phyloP scores from a whole-genome alignment of 2,888 invertebrate species.

The Fragum whitleyi region DNA sequence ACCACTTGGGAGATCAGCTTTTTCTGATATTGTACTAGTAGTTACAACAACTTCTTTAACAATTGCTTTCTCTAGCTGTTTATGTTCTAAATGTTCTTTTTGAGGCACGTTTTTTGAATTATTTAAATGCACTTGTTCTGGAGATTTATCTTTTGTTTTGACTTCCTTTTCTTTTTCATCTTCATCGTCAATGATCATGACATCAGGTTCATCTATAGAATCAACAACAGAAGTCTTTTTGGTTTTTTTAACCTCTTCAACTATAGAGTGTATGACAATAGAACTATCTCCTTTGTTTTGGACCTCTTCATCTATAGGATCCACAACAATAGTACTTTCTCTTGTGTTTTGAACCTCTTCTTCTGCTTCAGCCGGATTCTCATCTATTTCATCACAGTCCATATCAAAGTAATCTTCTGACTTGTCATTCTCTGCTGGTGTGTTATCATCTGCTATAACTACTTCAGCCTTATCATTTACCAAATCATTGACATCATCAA shows the following conservation, averaged over 20 bases:
- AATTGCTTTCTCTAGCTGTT: too few species aligned
- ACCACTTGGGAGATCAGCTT: neutral
- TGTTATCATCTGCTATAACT: neutral
- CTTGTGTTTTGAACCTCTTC: neutral
- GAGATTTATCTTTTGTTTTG: neutral
- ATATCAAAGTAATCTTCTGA: slow-evolving; percentile 29
- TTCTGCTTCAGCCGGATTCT: neutral
- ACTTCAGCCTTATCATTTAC: neutral
- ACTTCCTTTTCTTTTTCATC: neutral
- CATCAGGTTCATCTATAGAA: neutral
- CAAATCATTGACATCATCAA: neutral
- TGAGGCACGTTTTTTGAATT: neutral
- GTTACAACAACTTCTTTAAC: neutral
- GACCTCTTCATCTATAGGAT: neutral
- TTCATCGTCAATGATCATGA: slow-evolving; percentile 4
- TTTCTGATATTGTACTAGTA: neutral
- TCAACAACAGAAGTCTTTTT: neutral
- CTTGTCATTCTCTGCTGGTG: neutral
- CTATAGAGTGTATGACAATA: neutral
- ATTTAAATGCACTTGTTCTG: neutral
- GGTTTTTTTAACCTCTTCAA: neutral
- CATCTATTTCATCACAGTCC: slow-evolving; percentile 42
- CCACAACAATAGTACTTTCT: neutral
- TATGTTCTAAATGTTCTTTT: neutral
- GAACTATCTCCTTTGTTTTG: neutral